phyloP scores from a whole-genome alignment of 2,888 invertebrate genomes.

The Drosophila affinis region DNA sequence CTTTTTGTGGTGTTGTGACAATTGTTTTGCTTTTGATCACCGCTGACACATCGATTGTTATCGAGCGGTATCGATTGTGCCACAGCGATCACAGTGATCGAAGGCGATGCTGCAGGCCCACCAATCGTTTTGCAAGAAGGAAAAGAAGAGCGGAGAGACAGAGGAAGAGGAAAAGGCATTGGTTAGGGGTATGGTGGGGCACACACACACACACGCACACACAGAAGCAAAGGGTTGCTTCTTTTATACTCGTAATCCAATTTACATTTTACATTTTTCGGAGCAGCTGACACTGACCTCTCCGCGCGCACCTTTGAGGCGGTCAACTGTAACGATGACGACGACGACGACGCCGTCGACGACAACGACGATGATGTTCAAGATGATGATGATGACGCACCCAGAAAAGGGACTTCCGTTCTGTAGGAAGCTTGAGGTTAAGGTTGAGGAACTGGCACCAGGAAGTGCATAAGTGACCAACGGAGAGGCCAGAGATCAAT shows the following conservation, averaged over 20 bases:
- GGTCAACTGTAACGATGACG: conserved; percentile 72
- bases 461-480: conserved; percentile 32
- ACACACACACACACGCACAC: too few species aligned
- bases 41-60: conserved; percentile 40
- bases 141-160: neutral
- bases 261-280: conserved; percentile 26
- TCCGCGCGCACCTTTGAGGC: conserved; percentile 46
- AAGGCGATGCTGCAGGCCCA: neutral
- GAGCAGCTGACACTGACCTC: conserved; percentile 51
- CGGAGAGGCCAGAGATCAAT: conserved; percentile 35
- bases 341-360: conserved; percentile 27
- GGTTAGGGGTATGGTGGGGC: too few species aligned
- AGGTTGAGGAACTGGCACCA: conserved; percentile 55
- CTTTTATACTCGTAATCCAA: conserved; percentile 7
- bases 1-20: conserved; percentile 22
- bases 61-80: conserved; percentile 22
- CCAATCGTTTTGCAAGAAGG: neutral
- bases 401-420: conserved; percentile 63
- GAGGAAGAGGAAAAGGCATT: neutral
- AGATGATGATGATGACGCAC: conserved; percentile 43
- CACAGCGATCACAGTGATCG: neutral
- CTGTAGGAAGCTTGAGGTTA: conserved; percentile 68
- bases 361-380: conserved; percentile 28
- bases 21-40: conserved; percentile 37
- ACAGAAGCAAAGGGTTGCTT: neutral